Evolutionary conservation across 2,797 vertebrate genomes (phyloP).

Genomic region (Tarsius wallacei): DNA sequence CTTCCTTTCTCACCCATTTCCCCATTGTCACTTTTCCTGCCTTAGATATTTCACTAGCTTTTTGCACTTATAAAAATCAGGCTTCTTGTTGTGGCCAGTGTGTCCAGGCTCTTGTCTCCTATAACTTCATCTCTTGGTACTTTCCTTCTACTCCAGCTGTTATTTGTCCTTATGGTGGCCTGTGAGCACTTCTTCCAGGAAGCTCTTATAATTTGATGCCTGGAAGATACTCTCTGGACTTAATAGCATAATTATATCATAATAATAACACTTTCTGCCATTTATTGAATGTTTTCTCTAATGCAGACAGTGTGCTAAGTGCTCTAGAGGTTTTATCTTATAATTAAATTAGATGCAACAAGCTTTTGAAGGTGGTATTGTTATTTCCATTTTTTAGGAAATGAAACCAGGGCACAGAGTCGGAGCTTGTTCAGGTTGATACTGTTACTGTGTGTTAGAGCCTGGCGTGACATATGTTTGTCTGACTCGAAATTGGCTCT

Average conservation of each 20-base stretch:
- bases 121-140: neutral
- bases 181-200: constrained; percentile 50
- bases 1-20: neutral
- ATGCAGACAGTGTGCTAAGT: constrained; percentile 55
- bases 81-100: neutral
- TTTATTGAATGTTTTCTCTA: constrained; percentile 71
- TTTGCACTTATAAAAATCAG: constrained; percentile 35
- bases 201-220: constrained; percentile 71
- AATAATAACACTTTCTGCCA: constrained; percentile 54
- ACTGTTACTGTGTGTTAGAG: neutral
- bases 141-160: neutral
- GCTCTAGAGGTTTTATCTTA: constrained; percentile 36
- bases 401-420: neutral
- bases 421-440: neutral
- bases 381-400: neutral
- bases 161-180: constrained; percentile 47
- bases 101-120: neutral
- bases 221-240: constrained; percentile 65
- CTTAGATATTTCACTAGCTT: neutral
- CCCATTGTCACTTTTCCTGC: neutral
- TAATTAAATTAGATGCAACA: constrained; percentile 49
- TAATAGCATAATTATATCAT: constrained; percentile 76
- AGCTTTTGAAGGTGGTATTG: constrained; percentile 18
- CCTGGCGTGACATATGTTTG: neutral
- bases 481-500: neutral